phyloP scores from a whole-genome alignment of 1,140 invertebrate species.

The Scylla paramamosain region DNA sequence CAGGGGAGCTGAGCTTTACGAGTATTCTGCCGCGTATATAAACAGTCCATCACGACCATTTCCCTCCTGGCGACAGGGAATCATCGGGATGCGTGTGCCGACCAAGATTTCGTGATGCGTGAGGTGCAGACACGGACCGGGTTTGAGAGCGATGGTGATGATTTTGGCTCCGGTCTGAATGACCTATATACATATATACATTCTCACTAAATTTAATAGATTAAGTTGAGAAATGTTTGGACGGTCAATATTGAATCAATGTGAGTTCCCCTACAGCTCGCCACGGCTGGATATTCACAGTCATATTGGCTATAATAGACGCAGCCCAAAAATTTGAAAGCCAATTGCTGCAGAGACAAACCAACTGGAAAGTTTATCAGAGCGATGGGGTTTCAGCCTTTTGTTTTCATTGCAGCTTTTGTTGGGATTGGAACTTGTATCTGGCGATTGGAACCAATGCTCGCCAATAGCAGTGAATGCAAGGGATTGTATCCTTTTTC shows the following conservation, averaged over 20 bases:
- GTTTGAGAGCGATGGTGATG: neutral
- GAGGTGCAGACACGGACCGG: neutral
- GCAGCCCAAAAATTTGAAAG: conserved; percentile 66
- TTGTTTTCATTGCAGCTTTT: conserved; percentile 73
- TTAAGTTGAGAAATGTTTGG: conserved; percentile 71
- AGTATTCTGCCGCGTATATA: neutral
- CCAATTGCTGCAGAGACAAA: conserved; percentile 70
- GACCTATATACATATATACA: conserved; percentile 52
- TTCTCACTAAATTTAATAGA: conserved; percentile 50
- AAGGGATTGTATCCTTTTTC: conserved; percentile 68
- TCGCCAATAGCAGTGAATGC: conserved; percentile 50
- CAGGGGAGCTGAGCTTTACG: neutral
- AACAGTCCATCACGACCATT: neutral
- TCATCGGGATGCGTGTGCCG: neutral
- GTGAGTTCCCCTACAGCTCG: conserved; percentile 55
- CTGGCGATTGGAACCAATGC: conserved; percentile 72
- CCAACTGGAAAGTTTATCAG: conserved; percentile 72
- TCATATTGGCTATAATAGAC: conserved; percentile 67
- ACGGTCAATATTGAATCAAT: conserved; percentile 58
- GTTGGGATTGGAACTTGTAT: conserved; percentile 72
- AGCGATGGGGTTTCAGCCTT: conserved; percentile 69
- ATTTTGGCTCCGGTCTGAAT: neutral
- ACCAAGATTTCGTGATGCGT: neutral
- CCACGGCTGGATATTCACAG: conserved; percentile 54
- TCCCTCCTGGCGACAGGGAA: neutral